phyloP scores from a whole-genome alignment of 2,797 vertebrate species.

The Craterocephalus amniculus region DNA sequence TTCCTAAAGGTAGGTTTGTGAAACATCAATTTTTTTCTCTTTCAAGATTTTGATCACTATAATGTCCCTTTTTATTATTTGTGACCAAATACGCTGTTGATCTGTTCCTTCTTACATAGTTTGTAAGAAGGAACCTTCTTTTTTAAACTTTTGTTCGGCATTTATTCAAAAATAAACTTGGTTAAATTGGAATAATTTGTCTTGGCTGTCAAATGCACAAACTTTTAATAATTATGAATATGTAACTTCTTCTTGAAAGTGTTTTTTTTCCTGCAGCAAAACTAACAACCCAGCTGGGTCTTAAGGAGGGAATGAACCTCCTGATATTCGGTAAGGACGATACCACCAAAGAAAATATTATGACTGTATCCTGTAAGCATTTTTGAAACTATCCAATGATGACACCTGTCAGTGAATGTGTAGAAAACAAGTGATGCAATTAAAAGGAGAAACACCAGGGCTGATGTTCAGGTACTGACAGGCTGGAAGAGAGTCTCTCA shows the following conservation, averaged over 20 bases:
- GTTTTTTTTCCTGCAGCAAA: constrained; percentile 17
- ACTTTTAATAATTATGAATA: constrained; percentile 35
- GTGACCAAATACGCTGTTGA: not conserved
- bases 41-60: too few relatives aligned
- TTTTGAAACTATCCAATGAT: constrained; percentile 32
- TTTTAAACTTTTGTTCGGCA: constrained; percentile 4
- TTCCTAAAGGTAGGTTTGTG: too few relatives aligned
- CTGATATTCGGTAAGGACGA: constrained; percentile 50
- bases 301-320: constrained; percentile 23
- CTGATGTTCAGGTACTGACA: constrained; percentile 57
- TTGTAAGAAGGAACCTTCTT: not conserved
- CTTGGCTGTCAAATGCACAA: constrained; percentile 9
- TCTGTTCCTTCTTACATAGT: not conserved
- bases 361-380: constrained; percentile 45
- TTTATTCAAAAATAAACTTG: constrained; percentile 45
- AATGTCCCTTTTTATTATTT: too few relatives aligned
- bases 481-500: constrained; percentile 50
- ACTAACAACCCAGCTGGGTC: constrained; percentile 10
- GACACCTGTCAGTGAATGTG: constrained; percentile 49
- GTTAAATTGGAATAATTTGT: constrained; percentile 43
- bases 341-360: constrained; percentile 36
- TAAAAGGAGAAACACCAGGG: constrained; percentile 43
- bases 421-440: constrained; percentile 62
- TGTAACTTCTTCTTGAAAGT: constrained; percentile 27
- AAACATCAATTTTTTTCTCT: too few relatives aligned